phyloP scores from a whole-genome alignment of 2,113 vertebrate species.

The Heptranchias perlo region DNA sequence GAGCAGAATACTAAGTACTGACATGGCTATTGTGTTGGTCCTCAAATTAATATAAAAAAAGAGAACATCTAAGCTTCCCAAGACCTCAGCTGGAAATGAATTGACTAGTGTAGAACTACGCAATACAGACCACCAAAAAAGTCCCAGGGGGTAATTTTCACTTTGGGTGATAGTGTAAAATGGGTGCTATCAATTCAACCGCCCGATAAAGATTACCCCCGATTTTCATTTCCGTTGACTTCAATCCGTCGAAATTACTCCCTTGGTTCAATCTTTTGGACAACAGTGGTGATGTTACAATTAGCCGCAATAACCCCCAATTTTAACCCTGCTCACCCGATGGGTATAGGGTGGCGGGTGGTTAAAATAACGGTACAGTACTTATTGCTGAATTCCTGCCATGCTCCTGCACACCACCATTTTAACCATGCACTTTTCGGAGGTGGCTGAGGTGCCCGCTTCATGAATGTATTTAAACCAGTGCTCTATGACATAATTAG shows the following conservation, averaged over 20 bases:
- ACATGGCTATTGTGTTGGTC: neutral
- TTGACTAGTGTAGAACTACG: neutral
- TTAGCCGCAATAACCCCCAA: neutral
- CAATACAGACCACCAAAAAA: neutral
- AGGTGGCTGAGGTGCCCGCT: neutral
- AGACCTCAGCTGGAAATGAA: neutral
- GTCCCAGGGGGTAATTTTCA: neutral
- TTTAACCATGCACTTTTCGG: neutral
- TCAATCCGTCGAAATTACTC: neutral
- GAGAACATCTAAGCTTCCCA: neutral
- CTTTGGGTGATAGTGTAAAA: neutral
- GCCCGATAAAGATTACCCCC: neutral
- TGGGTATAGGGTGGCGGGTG: neutral
- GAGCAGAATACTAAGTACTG: neutral
- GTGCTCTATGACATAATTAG: neutral
- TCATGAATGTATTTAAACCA: neutral
- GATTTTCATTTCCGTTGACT: neutral
- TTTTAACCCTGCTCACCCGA: neutral
- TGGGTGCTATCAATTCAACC: too few species aligned
- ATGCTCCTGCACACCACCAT: neutral
- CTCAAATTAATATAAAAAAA: neutral
- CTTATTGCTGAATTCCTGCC: neutral
- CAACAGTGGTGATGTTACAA: neutral
- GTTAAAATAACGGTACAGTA: neutral
- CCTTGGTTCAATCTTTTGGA: neutral